These are phyloP conservation scores for Cinclus mexicanus DNA, from an alignment of 2,113 vertebrate genomes.

Conservation along the genomic window DNA sequence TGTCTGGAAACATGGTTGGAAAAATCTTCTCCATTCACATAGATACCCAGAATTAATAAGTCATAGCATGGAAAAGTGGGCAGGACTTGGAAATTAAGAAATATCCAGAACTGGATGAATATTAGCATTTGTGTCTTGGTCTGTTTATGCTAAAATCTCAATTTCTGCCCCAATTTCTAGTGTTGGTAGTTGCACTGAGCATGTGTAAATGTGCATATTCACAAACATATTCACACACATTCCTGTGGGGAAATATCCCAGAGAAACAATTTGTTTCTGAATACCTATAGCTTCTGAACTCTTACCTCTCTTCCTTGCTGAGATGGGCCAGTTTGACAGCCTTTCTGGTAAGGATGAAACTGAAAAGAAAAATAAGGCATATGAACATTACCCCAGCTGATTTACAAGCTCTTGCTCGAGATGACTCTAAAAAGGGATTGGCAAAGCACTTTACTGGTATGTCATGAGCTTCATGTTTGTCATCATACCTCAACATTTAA, in stretches of 20 bases:
- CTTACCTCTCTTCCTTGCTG: constrained; percentile 89
- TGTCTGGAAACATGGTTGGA: background rate
- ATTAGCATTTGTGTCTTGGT: background rate
- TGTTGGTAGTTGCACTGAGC: background rate
- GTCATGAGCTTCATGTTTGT: background rate
- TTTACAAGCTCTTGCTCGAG: background rate
- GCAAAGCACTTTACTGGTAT: background rate
- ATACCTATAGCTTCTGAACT: background rate
- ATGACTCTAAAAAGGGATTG: background rate
- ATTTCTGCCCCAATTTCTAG: background rate
- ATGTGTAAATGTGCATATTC: background rate
- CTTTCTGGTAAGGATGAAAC: constrained; percentile 92
- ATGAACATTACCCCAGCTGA: background rate
- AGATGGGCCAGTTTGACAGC: constrained; percentile 79
- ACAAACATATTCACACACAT: background rate
- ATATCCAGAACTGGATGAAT: background rate
- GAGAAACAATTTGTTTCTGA: background rate
- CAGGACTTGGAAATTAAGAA: background rate
- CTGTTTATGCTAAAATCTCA: background rate
- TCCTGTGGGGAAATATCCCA: background rate
- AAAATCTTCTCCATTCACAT: background rate
- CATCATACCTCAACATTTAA: background rate
- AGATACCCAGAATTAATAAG: background rate
- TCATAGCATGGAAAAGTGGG: background rate
- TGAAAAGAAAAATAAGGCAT: constrained; percentile 52